These are phyloP conservation scores for Noctuana brunneofusca DNA, from an alignment of 2,888 invertebrate genomes.

Conservation along the genomic window DNA sequence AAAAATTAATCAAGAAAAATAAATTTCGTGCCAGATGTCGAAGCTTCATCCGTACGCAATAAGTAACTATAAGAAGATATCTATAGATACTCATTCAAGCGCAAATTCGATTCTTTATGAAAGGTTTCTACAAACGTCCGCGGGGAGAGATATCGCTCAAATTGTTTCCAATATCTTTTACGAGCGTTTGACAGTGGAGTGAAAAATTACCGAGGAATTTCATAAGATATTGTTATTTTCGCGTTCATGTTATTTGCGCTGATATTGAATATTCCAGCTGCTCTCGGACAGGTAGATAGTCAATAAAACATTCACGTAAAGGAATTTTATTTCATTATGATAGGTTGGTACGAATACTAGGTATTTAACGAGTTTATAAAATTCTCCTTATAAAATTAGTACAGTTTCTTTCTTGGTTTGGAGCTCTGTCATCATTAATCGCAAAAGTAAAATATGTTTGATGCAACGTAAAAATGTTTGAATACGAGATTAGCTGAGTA, in stretches of 20 bases:
- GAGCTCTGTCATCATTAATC: too few relatives aligned
- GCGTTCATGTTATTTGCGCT: constrained; percentile 51
- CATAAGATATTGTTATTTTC: constrained; percentile 63
- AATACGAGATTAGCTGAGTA: too few relatives aligned
- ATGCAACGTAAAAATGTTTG: too few relatives aligned
- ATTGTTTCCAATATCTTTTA: constrained; percentile 79
- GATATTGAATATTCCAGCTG: constrained; percentile 25
- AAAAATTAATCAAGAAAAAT: constrained; percentile 1
- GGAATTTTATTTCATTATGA: neutral
- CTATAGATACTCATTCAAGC: constrained; percentile 16
- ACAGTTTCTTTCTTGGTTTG: too few relatives aligned
- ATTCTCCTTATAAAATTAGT: neutral
- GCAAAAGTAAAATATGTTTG: too few relatives aligned
- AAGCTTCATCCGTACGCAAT: constrained; percentile 2
- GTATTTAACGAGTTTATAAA: neutral
- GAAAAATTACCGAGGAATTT: constrained; percentile 68
- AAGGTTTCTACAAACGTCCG: constrained; percentile 49
- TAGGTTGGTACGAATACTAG: neutral
- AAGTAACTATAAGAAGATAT: too few relatives aligned
- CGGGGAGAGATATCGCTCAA: constrained; percentile 69
- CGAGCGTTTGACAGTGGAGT: constrained; percentile 72
- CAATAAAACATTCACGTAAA: constrained; percentile 6
- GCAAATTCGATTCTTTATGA: constrained; percentile 25
- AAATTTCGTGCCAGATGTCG: neutral
- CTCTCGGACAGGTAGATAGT: constrained; percentile 43